Base-by-base conservation (phyloP, 2,888 invertebrate species). In the Cryptocephalus primarius region DNA sequence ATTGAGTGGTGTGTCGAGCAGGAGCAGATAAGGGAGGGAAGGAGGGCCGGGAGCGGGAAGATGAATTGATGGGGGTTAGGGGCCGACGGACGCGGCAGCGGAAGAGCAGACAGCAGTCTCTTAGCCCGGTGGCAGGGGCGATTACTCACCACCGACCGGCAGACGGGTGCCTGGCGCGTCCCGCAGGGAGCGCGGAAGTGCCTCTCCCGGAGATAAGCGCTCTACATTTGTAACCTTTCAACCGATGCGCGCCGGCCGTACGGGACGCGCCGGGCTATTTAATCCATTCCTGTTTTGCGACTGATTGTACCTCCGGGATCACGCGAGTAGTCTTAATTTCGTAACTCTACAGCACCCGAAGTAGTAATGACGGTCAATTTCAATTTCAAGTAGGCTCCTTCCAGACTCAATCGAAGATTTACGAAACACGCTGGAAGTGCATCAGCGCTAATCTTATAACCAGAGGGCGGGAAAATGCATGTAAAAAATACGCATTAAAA, bases 31-130 rank as follows among this genome's bases (percentile, higher is more conserved):
- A 60, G 61, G 56, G 52, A 46, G 4, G 13, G 36, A 4, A n/a
- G 40, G 22, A 22, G 22, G 22, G 22, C 22, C 22, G 22, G 10
- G 40, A 13, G 54, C 47, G 57, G 55, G 62, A 68, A 68, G 68
- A 68, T 66, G 66, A 66, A 68, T 68, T 62, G 66, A 60, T 61
- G 65, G 65, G 61, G 68, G 68, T 67, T 62, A 65, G 57, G 64
- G 66, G 63, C 61, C 64, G 59, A 61, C 66, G 67, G 66, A 65
- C 65, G 64, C 59, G 62, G 64, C 61, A 63, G 64, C 67, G 66
- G 65, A 65, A 67, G 64, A 66, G 66, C 65, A 67, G 66, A 67
- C 67, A 67, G 66, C 66, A 63, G 63, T 65, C 67, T 67, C 66
- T 67, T 65, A 66, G 62, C 66, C 66, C 57, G 61, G 64, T 67